phyloP scores from a whole-genome alignment of 2,113 vertebrate species.

The Gulo gulo region DNA sequence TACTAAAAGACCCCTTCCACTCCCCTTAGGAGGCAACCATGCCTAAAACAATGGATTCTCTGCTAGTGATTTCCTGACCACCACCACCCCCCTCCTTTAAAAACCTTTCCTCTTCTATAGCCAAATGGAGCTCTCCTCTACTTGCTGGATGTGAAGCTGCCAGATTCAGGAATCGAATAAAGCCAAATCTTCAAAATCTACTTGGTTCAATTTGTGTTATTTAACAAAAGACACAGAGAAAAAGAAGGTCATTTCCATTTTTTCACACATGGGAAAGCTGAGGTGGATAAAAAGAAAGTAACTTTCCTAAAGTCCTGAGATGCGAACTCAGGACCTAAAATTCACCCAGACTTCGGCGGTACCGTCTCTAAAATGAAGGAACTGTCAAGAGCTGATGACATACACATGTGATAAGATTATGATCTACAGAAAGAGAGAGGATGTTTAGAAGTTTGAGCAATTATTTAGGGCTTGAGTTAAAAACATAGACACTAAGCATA shows the following conservation, averaged over 20 bases:
- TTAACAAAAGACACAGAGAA: background rate
- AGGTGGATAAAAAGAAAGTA: background rate
- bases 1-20: background rate
- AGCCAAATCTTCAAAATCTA: background rate
- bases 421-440: background rate
- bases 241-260: background rate
- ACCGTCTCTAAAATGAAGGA: fast-evolving
- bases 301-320: background rate
- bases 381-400: background rate
- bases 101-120: background rate
- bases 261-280: background rate
- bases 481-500: background rate
- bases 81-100: no score
- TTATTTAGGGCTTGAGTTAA: background rate
- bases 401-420: background rate
- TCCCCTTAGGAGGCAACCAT: background rate
- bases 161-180: background rate
- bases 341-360: background rate
- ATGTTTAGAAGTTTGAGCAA: background rate
- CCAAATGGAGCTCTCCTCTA: background rate
- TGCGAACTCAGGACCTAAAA: background rate
- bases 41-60: background rate
- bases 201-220: background rate
- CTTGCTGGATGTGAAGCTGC: background rate
- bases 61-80: background rate